These are phyloP conservation scores for Salvelinus namaycush DNA, from an alignment of 2,113 vertebrate genomes.

Conservation along the genomic window DNA sequence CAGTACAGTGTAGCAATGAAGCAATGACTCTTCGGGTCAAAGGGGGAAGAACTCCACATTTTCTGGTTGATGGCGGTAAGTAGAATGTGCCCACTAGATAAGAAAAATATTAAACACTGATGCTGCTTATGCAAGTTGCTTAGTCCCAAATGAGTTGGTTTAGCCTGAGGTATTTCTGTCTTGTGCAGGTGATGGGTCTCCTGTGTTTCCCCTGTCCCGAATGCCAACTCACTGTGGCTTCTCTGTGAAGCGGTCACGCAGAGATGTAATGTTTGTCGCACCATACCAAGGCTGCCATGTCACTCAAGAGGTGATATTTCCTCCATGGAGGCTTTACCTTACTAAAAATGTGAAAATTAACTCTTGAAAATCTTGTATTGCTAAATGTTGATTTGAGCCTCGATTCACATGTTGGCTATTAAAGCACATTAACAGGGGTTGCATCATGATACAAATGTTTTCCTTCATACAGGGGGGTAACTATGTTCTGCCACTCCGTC, in stretches of 20 bases:
- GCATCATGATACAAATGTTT: neutral
- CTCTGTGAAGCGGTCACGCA: constrained; percentile 40
- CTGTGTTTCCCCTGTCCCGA: constrained; percentile 40
- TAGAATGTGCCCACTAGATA: too few relatives aligned
- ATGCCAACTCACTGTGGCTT: constrained; percentile 55
- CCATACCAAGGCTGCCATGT: constrained; percentile 54
- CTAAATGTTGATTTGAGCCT: too few relatives aligned
- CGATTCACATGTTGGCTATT: too few relatives aligned
- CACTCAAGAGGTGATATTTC: constrained; percentile 28
- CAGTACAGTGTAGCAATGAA: constrained; percentile 25
- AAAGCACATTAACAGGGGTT: too few relatives aligned
- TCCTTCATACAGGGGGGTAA: constrained; percentile 25
- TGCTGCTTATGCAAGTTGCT: neutral
- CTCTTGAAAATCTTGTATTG: too few relatives aligned
- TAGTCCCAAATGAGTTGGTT: neutral
- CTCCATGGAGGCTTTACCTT: neutral
- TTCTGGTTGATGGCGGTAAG: constrained; percentile 51
- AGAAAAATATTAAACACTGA: too few relatives aligned
- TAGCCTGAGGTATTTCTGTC: neutral
- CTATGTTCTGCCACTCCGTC: constrained; percentile 43
- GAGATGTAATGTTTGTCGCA: constrained; percentile 42
- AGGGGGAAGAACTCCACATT: constrained; percentile 10
- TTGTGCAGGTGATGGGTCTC: constrained; percentile 31
- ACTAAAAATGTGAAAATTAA: too few relatives aligned
- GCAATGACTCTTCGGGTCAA: constrained; percentile 31